Conservation (phyloP, 2,888 invertebrate species). For the Phortica okadai region DNA sequence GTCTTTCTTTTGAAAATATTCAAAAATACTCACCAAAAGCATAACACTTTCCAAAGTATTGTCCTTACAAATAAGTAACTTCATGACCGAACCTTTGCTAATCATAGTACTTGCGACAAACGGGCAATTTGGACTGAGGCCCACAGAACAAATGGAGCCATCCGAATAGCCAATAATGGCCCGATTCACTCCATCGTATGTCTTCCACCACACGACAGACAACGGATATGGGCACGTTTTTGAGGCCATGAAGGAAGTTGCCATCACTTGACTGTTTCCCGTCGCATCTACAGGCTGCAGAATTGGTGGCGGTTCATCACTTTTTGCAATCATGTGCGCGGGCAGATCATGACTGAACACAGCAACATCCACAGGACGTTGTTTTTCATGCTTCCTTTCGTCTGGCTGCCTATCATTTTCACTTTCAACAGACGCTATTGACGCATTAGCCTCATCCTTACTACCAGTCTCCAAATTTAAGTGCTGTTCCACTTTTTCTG, state of each 20-base stretch:
- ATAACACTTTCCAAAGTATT: constrained; percentile 80
- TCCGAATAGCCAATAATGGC: constrained; percentile 84
- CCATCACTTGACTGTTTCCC: constrained; percentile 71
- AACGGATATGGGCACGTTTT: constrained; percentile 78
- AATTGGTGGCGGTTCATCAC: constrained; percentile 34
- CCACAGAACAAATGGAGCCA: constrained; percentile 78
- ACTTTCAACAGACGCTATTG: constrained; percentile 38
- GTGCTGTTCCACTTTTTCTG: background rate
- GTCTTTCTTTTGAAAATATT: background rate
- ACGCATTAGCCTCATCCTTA: background rate
- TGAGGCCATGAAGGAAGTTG: constrained; percentile 74
- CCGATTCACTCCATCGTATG: constrained; percentile 82
- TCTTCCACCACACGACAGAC: constrained; percentile 87
- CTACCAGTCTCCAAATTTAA: background rate
- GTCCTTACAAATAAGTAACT: constrained; percentile 80
- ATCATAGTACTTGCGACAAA: constrained; percentile 76
- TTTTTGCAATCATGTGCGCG: constrained; percentile 66
- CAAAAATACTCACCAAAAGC: constrained; percentile 76
- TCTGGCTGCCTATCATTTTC: constrained; percentile 18
- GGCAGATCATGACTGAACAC: constrained; percentile 70
- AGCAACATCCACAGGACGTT: constrained; percentile 39
- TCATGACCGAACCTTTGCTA: constrained; percentile 74
- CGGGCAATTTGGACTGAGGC: constrained; percentile 76
- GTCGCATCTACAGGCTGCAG: constrained; percentile 53
- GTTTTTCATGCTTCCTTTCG: background rate